Base-by-base conservation (phyloP, 2,113 vertebrate genomes). In the Tricholaema leucomelas region DNA sequence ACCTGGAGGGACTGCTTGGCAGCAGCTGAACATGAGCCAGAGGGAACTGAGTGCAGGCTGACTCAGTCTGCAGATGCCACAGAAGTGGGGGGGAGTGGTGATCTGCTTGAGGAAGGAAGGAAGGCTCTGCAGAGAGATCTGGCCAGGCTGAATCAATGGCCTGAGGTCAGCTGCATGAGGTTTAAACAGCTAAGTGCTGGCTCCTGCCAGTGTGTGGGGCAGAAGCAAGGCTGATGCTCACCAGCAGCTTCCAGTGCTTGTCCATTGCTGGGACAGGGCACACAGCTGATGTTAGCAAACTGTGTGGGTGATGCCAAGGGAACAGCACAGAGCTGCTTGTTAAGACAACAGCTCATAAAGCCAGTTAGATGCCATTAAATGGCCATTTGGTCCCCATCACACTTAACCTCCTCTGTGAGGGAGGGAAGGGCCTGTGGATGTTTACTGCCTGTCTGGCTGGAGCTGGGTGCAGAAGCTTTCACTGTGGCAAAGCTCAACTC, bases 331-430 rank as follows among this genome's bases (percentile, higher is more conserved):
- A 82, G 71, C 40, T 69, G 23, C 86, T 58, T 79, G 59, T 86
- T 81, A 92, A 76, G 48, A 87, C 58, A 91, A 56, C 38, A 81
- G 80, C 83, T 92, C 65, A 81, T 35, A 36, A 86, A 94, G 88
- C 70, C 90, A 91, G 63, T 92, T 70, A 79, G 80, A 79, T 87
- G 33, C 2, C 72, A 84, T 90, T 92, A 92, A 79, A 80, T 19
- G 67, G 63, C 78, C 90, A 73, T 94, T 63, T 92, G 90, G 80
- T 17, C 63, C 66, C 86, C 83, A 90, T 69, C 74, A 88, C 83
- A 74, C 55, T 81, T 87, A 78, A 7, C 58, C 33, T 88, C 73
- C 63, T 71, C 67, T 33, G 60, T 15, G 71, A 67, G 54, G 60
- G 30, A 55, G 38, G 78, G 54, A 88, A 94, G 85, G 83, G 81